Conservation (phyloP, 2,888 invertebrate species). For the Dioctria linearis region DNA sequence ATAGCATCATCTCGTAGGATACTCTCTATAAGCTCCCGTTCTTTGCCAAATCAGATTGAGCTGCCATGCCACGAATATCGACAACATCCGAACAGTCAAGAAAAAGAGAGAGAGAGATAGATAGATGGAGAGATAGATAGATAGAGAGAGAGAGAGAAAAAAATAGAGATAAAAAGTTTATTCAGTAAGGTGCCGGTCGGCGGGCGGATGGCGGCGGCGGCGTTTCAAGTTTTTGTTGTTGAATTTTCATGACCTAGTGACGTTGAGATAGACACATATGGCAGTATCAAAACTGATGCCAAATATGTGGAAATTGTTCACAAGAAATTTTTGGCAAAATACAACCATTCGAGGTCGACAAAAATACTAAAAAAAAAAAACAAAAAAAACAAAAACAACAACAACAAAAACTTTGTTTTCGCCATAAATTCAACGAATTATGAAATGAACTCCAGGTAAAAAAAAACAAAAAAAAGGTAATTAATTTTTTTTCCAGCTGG, state of each 20-base stretch:
- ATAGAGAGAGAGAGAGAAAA: too few species aligned
- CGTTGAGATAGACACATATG: conserved; percentile 31
- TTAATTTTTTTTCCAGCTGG: conserved; percentile 9
- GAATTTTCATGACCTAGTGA: conserved; percentile 24
- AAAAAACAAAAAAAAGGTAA: not conserved
- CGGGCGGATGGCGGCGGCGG: not conserved
- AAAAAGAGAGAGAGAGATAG: too few species aligned
- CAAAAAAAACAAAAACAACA: not conserved
- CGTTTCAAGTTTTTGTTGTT: not conserved
- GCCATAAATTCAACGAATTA: not conserved
- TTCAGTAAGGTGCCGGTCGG: not conserved
- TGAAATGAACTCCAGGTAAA: conserved; percentile 8
- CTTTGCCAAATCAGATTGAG: conserved; percentile 48
- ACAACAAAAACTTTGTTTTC: not conserved
- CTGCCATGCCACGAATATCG: conserved; percentile 38
- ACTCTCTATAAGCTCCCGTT: too few species aligned
- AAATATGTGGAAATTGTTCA: conserved; percentile 15
- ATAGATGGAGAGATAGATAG: too few species aligned
- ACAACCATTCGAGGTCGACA: not conserved
- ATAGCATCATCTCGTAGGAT: conserved; percentile 38
- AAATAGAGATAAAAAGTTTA: conserved; percentile 1
- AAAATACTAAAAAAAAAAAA: too few species aligned
- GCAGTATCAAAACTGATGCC: conserved; percentile 25
- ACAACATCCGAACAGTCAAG: not conserved
- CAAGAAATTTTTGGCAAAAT: conserved; percentile 20